These are phyloP conservation scores for Sinodicranocentrus sp. DNA, from an alignment of 2,888 invertebrate genomes.

Conservation along the genomic window DNA sequence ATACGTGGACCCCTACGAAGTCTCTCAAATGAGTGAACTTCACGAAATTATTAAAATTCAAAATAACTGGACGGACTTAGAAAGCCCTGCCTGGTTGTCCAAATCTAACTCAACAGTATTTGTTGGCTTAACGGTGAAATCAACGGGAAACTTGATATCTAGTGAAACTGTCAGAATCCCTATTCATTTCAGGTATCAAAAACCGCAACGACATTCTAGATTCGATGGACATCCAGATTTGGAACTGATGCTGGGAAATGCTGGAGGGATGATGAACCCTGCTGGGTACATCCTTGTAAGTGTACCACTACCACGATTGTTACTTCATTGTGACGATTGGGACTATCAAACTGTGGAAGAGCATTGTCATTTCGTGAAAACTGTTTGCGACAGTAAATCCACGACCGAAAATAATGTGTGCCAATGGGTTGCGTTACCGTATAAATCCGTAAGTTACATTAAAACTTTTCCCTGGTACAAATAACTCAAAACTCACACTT, in stretches of 20 bases:
- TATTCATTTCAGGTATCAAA: constrained; percentile 80
- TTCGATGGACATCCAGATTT: constrained; percentile 67
- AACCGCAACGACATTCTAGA: constrained; percentile 78
- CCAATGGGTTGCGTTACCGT: constrained; percentile 79
- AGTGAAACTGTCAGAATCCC: constrained; percentile 78
- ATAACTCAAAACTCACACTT: too few relatives aligned
- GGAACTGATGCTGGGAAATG: constrained; percentile 58
- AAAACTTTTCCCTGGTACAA: neutral
- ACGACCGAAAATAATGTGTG: constrained; percentile 77
- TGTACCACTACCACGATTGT: constrained; percentile 75
- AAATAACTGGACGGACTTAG: constrained; percentile 76
- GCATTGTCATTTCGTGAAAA: constrained; percentile 77
- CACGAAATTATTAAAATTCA: constrained; percentile 69
- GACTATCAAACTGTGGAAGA: constrained; percentile 77
- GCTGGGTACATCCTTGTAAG: constrained; percentile 78
- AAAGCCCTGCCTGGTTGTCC: constrained; percentile 73
- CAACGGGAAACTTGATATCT: constrained; percentile 74
- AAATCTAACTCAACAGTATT: constrained; percentile 74
- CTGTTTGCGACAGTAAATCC: constrained; percentile 78
- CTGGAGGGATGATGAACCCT: constrained; percentile 67
- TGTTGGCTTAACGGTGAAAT: constrained; percentile 69
- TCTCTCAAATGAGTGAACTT: constrained; percentile 64
- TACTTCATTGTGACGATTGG: constrained; percentile 75
- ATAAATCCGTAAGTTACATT: constrained; percentile 78
- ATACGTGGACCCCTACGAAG: constrained; percentile 75